phyloP scores from a whole-genome alignment of 2,888 invertebrate species.

The Hirudinaria manillensis region DNA sequence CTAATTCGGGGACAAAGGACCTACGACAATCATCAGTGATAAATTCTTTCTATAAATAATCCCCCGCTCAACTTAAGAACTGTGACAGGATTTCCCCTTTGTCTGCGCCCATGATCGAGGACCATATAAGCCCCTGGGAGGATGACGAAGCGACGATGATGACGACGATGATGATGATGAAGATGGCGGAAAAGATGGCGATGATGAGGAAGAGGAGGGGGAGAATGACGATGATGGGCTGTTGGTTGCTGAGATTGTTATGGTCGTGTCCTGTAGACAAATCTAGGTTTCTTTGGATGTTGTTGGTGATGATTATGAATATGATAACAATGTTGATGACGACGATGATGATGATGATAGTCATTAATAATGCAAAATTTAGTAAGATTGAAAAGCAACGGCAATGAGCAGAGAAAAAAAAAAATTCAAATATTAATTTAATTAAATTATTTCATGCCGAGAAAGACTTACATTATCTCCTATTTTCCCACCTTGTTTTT shows the following conservation, averaged over 20 bases:
- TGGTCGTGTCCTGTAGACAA: neutral
- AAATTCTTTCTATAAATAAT: no score
- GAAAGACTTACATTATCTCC: no score
- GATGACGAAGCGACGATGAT: neutral
- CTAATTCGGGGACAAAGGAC: no score
- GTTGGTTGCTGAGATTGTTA: neutral
- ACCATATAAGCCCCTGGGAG: neutral
- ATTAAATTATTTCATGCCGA: no score
- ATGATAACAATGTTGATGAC: slow-evolving; percentile 8
- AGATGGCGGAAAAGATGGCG: neutral
- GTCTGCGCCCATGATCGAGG: neutral
- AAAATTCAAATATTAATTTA: no score
- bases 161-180: neutral
- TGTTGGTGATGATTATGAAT: slow-evolving; percentile 2
- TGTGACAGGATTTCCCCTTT: slow-evolving; percentile 4
- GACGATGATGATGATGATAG: slow-evolving; percentile 8
- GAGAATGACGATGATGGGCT: neutral
- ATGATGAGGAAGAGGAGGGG: neutral
- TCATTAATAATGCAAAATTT: no score
- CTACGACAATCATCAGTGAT: no score
- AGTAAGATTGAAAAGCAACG: no score
- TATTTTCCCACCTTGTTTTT: no score
- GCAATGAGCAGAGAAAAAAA: no score
- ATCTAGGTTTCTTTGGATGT: neutral
- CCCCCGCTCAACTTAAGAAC: neutral